Evolutionary conservation across 2,113 vertebrate genomes (phyloP).

Genomic region (Lycaon pictus): DNA sequence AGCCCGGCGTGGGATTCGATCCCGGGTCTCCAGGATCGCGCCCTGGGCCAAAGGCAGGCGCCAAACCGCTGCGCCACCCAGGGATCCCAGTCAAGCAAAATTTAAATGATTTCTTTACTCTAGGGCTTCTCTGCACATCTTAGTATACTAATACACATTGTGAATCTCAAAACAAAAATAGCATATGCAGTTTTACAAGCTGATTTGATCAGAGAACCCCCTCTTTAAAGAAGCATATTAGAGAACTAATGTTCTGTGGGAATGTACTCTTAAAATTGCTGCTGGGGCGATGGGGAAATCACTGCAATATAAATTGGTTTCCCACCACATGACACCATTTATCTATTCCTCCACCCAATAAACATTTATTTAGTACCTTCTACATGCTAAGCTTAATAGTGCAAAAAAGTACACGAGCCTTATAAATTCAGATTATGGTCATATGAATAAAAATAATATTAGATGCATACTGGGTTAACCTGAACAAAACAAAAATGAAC

Average conservation of each 20-base stretch:
- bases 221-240: not conserved
- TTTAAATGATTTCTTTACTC: not conserved
- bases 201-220: not conserved
- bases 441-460: not conserved
- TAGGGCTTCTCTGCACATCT: not conserved
- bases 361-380: conserved; percentile 32
- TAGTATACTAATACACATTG: not conserved
- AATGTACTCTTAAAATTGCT: not conserved
- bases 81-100: not conserved
- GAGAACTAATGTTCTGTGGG: not conserved
- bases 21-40: too few relatives aligned
- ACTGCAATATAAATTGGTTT: not conserved
- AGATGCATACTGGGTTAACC: not conserved
- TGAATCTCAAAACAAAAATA: conserved; percentile 2
- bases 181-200: not conserved
- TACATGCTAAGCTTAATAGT: not conserved
- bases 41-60: too few relatives aligned
- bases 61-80: too few relatives aligned
- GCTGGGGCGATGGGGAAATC: not conserved
- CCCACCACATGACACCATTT: not conserved
- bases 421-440: not conserved
- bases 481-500: conserved; percentile 35
- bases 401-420: not conserved
- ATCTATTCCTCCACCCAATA: not conserved
- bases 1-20: too few relatives aligned